phyloP scores from a whole-genome alignment of 1,140 invertebrate genomes.

The Drosophila obscura region DNA sequence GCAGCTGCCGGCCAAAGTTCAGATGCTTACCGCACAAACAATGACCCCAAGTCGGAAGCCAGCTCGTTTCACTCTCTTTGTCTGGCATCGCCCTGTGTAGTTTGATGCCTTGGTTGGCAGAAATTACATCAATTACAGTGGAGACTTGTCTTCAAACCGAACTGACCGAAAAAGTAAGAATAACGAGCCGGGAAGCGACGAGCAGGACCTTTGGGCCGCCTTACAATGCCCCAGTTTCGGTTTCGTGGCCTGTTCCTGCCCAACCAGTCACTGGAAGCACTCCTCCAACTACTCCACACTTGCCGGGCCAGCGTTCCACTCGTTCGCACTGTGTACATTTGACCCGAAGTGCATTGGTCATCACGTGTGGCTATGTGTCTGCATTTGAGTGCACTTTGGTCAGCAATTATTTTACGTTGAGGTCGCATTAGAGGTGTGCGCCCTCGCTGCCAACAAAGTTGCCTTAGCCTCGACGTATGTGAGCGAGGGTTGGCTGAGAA shows the following conservation, averaged over 20 bases:
- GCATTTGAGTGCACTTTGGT: conserved; percentile 82
- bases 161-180: conserved; percentile 76
- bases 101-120: conserved; percentile 67
- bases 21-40: conserved; percentile 37
- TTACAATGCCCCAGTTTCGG: conserved; percentile 47
- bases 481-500: conserved; percentile 36
- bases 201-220: conserved; percentile 49
- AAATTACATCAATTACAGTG: conserved; percentile 78
- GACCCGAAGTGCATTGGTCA: conserved; percentile 81
- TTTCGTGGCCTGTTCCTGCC: conserved; percentile 10
- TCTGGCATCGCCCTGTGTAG: conserved; percentile 41
- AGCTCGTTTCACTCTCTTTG: not conserved
- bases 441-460: conserved; percentile 56
- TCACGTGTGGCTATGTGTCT: conserved; percentile 81
- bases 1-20: conserved; percentile 25
- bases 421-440: conserved; percentile 77
- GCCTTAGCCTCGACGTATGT: conserved; percentile 34
- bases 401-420: conserved; percentile 83
- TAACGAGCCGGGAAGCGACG: conserved; percentile 49
- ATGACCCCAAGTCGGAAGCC: conserved; percentile 13
- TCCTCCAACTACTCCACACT: not conserved
- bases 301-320: conserved; percentile 16
- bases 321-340: conserved; percentile 65
- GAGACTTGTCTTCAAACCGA: conserved; percentile 68
- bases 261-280: conserved; percentile 1